Evolutionary conservation across 2,888 invertebrate species (phyloP).

Genomic region (Entomobrya multifasciata): DNA sequence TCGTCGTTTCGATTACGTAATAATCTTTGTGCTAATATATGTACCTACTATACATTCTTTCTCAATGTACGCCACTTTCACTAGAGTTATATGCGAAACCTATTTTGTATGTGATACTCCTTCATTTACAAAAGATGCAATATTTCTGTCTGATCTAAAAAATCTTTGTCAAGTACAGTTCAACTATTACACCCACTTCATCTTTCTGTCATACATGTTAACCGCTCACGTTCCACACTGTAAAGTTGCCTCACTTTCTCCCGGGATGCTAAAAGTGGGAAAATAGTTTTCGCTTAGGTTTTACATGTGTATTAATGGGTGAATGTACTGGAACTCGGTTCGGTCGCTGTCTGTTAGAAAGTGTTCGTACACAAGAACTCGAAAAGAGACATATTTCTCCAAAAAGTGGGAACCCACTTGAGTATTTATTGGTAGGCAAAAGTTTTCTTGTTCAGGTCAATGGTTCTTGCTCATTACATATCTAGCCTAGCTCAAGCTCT

Average conservation of each 20-base stretch:
- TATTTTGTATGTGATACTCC: too few species aligned
- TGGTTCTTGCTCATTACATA: too few species aligned
- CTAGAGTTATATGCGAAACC: too few species aligned
- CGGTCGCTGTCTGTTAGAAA: neutral
- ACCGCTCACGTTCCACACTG: neutral
- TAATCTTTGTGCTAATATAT: too few species aligned
- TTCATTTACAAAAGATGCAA: neutral
- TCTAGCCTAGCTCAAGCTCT: too few species aligned
- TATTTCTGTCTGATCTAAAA: neutral
- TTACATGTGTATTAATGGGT: neutral
- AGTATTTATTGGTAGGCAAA: conserved; percentile 23
- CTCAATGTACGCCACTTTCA: too few species aligned
- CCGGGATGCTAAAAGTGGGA: conserved; percentile 7
- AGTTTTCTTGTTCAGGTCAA: conserved; percentile 45
- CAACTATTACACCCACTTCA: conserved; percentile 14
- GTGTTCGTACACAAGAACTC: neutral
- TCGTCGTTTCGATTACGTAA: too few species aligned
- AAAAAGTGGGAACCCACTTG: conserved; percentile 8
- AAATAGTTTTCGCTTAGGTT: conserved; percentile 24
- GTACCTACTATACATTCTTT: too few species aligned
- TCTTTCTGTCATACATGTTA: conserved; percentile 32
- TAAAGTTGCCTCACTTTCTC: conserved; percentile 33
- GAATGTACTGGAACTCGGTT: too few species aligned
- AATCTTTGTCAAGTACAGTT: conserved; percentile 22
- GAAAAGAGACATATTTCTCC: conserved; percentile 6